A percentile compares a stretch with the other conserved stretches of the same genome.
Conservation (phyloP, 2,797 vertebrate species). For the Garrulus glandarius region DNA sequence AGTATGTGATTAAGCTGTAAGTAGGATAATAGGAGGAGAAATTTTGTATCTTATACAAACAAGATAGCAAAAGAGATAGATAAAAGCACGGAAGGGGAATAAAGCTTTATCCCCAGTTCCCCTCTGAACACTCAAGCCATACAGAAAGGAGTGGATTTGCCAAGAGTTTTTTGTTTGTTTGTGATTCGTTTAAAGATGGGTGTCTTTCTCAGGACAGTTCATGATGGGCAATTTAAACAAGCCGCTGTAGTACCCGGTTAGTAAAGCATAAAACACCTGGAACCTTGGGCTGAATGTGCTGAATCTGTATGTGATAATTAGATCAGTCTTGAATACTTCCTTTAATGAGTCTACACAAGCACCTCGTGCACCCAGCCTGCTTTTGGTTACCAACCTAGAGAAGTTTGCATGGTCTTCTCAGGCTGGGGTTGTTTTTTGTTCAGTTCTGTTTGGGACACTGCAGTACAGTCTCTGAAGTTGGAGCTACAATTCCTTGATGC, state of each 20-base stretch:
- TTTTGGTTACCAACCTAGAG: background rate
- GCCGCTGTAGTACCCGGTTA: background rate
- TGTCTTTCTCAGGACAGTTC: conserved; percentile 3
- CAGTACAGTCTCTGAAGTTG: background rate
- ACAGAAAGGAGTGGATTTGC: conserved; percentile 7
- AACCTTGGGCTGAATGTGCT: background rate
- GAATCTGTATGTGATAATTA: conserved; percentile 46
- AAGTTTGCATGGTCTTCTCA: background rate
- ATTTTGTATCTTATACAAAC: background rate
- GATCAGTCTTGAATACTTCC: conserved; percentile 50
- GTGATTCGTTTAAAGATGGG: conserved; percentile 17
- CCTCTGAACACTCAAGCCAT: background rate
- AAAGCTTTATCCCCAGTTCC: background rate
- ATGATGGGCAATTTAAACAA: background rate
- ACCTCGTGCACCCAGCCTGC: background rate
- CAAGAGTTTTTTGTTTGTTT: background rate
- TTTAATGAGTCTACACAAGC: conserved; percentile 23
- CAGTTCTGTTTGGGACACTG: background rate
- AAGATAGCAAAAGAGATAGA: background rate
- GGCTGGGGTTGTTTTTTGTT: background rate
- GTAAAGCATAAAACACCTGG: background rate
- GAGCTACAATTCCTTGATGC: background rate
- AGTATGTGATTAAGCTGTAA: background rate
- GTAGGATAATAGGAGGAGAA: conserved; percentile 12
- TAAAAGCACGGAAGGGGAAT: background rate